A percentile compares a stretch with the other conserved stretches of the same genome.
These are phyloP conservation scores for Enchytraeus crypticus DNA, from an alignment of 2,888 invertebrate genomes.

Conservation along the genomic window DNA sequence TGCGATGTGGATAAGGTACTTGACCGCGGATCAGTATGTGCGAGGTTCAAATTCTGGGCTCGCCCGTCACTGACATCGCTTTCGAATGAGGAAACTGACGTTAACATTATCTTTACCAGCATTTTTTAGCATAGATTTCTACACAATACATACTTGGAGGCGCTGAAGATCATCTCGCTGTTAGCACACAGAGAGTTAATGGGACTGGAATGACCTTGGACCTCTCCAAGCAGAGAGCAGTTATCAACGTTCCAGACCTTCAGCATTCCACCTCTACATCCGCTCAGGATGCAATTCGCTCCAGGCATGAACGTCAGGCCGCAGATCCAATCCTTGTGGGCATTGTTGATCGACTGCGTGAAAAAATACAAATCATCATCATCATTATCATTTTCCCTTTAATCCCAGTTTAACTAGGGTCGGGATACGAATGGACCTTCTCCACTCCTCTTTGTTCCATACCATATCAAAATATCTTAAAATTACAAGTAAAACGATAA, in stretches of 20 bases:
- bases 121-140: too few species aligned
- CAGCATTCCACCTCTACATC: constrained; percentile 67
- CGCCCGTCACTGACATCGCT: too few species aligned
- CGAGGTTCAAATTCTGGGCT: too few species aligned
- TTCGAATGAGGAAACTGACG: too few species aligned
- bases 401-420: too few species aligned
- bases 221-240: constrained; percentile 60
- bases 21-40: too few species aligned
- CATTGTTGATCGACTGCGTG: constrained; percentile 63
- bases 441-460: too few species aligned
- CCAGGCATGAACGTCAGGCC: constrained; percentile 59
- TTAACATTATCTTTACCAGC: too few species aligned
- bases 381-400: not conserved
- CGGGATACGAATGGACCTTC: too few species aligned
- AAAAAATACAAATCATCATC: not conserved
- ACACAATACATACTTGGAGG: constrained; percentile 76
- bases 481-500: not conserved
- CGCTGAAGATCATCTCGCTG: constrained; percentile 63
- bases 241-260: constrained; percentile 67
- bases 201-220: constrained; percentile 60
- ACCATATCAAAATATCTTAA: not conserved
- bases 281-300: constrained; percentile 59
- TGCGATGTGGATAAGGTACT: too few species aligned
- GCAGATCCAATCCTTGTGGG: constrained; percentile 79
- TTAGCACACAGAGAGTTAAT: constrained; percentile 64